These are phyloP conservation scores for Hesperophylax magnus DNA, from an alignment of 1,140 invertebrate genomes.

Conservation along the genomic window DNA sequence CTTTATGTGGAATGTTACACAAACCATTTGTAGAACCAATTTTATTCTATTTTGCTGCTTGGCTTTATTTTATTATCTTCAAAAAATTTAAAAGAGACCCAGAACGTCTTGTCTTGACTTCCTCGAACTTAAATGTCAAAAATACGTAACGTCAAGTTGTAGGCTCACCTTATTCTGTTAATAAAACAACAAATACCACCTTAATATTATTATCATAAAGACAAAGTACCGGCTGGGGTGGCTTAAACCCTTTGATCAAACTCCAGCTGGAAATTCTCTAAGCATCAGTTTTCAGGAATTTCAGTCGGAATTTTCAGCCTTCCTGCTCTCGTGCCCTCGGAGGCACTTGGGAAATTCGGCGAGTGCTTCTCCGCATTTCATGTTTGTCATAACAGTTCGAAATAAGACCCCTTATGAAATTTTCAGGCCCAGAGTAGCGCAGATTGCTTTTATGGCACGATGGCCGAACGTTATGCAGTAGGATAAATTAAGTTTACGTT, in stretches of 20 bases:
- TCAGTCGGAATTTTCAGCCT: neutral
- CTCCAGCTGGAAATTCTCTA: neutral
- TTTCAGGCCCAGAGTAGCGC: neutral
- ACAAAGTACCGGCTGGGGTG: neutral
- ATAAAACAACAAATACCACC: neutral
- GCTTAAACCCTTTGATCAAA: conserved; percentile 14
- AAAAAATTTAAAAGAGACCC: no score
- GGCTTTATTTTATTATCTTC: no score
- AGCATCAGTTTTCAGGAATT: neutral
- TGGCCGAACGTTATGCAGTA: no score
- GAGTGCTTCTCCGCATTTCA: conserved; percentile 12
- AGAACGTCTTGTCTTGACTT: no score
- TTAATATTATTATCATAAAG: neutral
- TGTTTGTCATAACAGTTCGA: conserved; percentile 38
- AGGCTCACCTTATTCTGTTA: neutral
- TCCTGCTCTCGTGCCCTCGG: neutral
- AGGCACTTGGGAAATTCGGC: conserved; percentile 32
- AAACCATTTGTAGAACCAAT: no score
- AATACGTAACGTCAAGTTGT: neutral
- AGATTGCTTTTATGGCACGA: neutral
- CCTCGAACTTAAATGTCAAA: neutral
- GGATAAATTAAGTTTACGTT: neutral
- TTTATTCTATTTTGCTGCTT: no score
- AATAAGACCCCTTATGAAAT: neutral
- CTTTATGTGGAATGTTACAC: no score